A percentile compares a stretch with the other conserved stretches of the same genome.
Conservation (phyloP, 2,888 invertebrate species). For the Trachelus stipa region DNA sequence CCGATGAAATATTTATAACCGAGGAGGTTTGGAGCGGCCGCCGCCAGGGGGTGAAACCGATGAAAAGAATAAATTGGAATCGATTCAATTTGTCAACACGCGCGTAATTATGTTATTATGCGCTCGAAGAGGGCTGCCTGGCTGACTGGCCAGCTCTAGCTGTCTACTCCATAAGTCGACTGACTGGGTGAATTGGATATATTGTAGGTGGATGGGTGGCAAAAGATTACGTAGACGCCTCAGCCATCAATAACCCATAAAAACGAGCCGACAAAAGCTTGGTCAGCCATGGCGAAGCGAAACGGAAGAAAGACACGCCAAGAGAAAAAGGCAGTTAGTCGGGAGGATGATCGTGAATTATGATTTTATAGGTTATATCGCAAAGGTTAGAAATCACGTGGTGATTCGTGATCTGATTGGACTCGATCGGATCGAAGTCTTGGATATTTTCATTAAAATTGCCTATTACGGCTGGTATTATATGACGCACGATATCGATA, state of each 20-base stretch:
- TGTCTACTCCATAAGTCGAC: too few relatives aligned
- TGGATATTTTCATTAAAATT: too few relatives aligned
- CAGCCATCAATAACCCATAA: slow-evolving; percentile 58
- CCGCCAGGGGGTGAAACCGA: slow-evolving; percentile 27
- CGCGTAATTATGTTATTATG: slow-evolving; percentile 64
- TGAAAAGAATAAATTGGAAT: slow-evolving; percentile 65
- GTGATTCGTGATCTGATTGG: slow-evolving; percentile 28
- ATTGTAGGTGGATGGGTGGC: slow-evolving; percentile 11
- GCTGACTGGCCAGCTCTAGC: too few relatives aligned
- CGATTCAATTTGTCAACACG: slow-evolving; percentile 65
- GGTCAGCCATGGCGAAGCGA: slow-evolving; percentile 32
- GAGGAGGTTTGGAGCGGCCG: slow-evolving; percentile 17
- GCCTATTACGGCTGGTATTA: too few relatives aligned
- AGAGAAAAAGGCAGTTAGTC: too few relatives aligned
- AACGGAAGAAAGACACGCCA: slow-evolving; percentile 11
- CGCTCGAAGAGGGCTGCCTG: slow-evolving; percentile 29
- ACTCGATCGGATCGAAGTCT: too few relatives aligned
- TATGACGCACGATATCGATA: too few relatives aligned
- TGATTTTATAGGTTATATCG: slow-evolving; percentile 30
- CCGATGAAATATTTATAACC: slow-evolving; percentile 65
- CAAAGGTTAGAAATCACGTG: slow-evolving; percentile 28
- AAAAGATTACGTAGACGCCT: slow-evolving; percentile 38
- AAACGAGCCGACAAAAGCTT: slow-evolving; percentile 35
- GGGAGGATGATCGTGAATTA: slow-evolving; percentile 19
- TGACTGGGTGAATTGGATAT: too few relatives aligned